Evolutionary conservation across 2,888 invertebrate genomes (phyloP).

Genomic region (Cinara cedri): DNA sequence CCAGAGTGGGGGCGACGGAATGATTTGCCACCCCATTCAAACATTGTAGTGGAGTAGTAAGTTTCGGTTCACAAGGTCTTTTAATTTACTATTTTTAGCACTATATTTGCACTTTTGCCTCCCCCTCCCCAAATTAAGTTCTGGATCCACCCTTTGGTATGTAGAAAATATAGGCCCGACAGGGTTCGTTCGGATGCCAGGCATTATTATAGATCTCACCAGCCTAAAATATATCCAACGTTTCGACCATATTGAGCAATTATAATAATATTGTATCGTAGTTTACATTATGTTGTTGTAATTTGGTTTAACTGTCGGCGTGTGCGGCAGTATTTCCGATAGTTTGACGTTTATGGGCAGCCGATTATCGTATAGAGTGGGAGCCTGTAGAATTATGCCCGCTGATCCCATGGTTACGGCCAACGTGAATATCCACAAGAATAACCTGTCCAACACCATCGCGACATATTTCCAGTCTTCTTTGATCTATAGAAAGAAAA

Average conservation of each 20-base stretch:
- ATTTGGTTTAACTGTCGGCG: conserved; percentile 73
- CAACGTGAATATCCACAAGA: conserved; percentile 95
- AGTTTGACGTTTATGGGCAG: conserved; percentile 85
- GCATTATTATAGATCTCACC: background rate
- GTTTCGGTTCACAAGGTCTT: too few relatives aligned
- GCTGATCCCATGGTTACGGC: conserved; percentile 93
- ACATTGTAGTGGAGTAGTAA: too few relatives aligned
- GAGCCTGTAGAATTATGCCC: conserved; percentile 92
- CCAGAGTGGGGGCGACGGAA: too few relatives aligned
- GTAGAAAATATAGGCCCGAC: background rate
- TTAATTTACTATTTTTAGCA: too few relatives aligned
- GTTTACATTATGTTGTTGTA: conserved; percentile 62
- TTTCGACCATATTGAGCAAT: conserved; percentile 36
- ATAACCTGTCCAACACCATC: conserved; percentile 95
- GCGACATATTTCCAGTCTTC: conserved; percentile 99
- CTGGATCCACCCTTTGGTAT: background rate
- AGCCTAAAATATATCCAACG: background rate
- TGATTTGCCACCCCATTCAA: too few relatives aligned
- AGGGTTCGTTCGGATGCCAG: background rate
- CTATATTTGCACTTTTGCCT: too few relatives aligned
- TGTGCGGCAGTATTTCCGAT: conserved; percentile 87
- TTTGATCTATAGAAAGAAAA: conserved; percentile 72
- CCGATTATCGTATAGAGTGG: conserved; percentile 90
- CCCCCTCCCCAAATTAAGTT: too few relatives aligned
- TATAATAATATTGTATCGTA: background rate